Evolutionary conservation across 2,888 invertebrate species (phyloP), one percentile per base, ranked within the genome.

Genomic region (Drosophila monieri): DNA sequence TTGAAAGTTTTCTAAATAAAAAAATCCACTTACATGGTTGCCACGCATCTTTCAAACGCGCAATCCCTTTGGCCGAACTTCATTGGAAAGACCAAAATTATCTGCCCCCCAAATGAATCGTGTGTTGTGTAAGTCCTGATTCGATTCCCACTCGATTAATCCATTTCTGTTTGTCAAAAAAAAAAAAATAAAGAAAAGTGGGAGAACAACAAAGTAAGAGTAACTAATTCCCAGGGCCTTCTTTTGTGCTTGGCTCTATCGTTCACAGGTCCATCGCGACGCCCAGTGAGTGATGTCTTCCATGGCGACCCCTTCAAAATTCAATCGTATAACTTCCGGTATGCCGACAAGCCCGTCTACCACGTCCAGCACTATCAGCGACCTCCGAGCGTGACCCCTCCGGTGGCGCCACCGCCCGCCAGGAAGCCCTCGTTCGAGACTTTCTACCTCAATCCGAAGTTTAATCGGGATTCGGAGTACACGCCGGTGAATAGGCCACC

Each of bases 251-350:
- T 35, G 35, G 12, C 43, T 21, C 6, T 49, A 25, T 18, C 15
- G 3, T 18, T 18, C 3, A 3, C 55, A 74, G 78, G 68, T 65
- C 32, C 37, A 30, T 35, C 69, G 64, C 83, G 77, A 1, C 77
- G 78, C 44, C 75, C 73, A 30, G 5, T 51, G 6, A 21, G 32
- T 10, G 90, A 90, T 70, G 75, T 78, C 8, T 90, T 90, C 51
- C 78, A 76, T 64, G 84, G 81, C 14, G 90, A 90, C 72, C 90
- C 90, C 1, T 90, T 90, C 58, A 90, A 90, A 86, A 84, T 89
- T 56, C 87, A 90, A 47, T 90, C 90, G 41, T 88, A 87, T 48
- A 89, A 88, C 51, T 90, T 90, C 65, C 90, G 75, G 3, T 90
- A 90, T 66, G 90, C 90, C 21, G 89, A 90, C 0, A 72, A 85